Percentiles rank a stretch among this genome's conserved stretches.
phyloP scores from a whole-genome alignment of 2,113 vertebrate species.

The Gymnogyps californianus region DNA sequence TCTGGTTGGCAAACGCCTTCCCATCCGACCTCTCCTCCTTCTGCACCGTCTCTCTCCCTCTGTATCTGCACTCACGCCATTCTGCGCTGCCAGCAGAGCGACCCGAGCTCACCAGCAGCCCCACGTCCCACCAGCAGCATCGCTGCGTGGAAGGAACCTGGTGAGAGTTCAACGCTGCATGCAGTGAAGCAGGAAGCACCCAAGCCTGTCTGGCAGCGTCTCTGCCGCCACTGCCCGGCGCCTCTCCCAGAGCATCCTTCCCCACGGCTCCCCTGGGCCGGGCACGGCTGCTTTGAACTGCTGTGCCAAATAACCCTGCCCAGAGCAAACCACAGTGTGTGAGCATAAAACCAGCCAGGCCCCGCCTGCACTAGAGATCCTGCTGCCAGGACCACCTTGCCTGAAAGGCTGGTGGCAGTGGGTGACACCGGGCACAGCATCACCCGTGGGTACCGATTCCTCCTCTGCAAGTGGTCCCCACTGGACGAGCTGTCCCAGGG shows the following conservation, averaged over 20 bases:
- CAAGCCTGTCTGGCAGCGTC: not conserved
- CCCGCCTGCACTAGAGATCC: not conserved
- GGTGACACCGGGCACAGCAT: not conserved
- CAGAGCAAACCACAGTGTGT: not conserved
- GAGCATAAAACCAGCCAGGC: not conserved
- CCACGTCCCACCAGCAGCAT: not conserved
- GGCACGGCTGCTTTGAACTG: not conserved
- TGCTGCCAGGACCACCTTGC: not conserved
- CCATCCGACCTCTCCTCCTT: not conserved
- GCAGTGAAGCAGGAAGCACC: not conserved
- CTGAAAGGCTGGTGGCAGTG: not conserved
- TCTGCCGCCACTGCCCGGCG: not conserved
- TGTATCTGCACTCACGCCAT: not conserved
- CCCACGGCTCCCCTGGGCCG: not conserved
- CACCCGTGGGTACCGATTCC: not conserved
- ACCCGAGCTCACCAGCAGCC: not conserved
- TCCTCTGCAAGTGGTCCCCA: not conserved
- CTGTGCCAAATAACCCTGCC: not conserved
- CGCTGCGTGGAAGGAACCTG: accelerated
- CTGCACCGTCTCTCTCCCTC: not conserved
- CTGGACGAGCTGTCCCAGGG: not conserved
- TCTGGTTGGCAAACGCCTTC: not conserved
- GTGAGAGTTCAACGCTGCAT: accelerated
- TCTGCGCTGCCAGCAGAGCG: not conserved
- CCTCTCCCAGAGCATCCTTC: not conserved